These are phyloP conservation scores for Sebastes wilsoni DNA, from an alignment of 2,797 vertebrate species.

Conservation along the genomic window DNA sequence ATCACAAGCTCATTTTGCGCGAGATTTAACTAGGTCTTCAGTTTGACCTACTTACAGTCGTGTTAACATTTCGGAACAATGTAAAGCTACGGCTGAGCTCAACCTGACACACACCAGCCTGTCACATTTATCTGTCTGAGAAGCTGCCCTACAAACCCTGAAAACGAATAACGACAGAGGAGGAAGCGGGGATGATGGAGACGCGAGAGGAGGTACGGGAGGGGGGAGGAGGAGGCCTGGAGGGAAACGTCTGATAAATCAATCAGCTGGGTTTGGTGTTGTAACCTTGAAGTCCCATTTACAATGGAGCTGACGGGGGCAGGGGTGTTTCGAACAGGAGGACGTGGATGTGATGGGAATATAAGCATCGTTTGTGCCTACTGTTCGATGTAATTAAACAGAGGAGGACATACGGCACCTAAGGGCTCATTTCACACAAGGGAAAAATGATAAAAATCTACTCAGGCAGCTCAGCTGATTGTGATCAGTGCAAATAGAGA, in stretches of 20 bases:
- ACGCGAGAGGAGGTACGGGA: neutral
- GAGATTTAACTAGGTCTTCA: conserved; percentile 22
- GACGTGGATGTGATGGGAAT: conserved; percentile 36
- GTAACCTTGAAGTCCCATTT: conserved; percentile 60
- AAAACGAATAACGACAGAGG: conserved; percentile 33
- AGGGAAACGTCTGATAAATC: conserved; percentile 60
- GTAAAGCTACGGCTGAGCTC: conserved; percentile 30
- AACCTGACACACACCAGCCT: conserved; percentile 33
- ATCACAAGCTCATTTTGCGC: conserved; percentile 21
- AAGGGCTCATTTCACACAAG: conserved; percentile 48
- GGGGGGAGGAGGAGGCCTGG: neutral
- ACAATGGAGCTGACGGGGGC: conserved; percentile 4
- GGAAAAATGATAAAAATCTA: conserved; percentile 59
- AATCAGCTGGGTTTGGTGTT: conserved; percentile 45
- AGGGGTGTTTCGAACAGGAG: neutral
- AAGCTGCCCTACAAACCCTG: conserved; percentile 58
- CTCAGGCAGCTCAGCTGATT: conserved; percentile 47
- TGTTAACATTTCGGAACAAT: conserved; percentile 39
- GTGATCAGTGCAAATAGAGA: conserved; percentile 41
- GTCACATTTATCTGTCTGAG: conserved; percentile 22
- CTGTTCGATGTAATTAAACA: conserved; percentile 56
- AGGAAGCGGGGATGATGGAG: conserved; percentile 23
- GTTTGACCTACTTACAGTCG: conserved; percentile 59
- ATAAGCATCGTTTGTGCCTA: conserved; percentile 17
- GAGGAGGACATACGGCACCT: conserved; percentile 40